Evolutionary conservation across 2,888 invertebrate species (phyloP), one percentile per base, ranked within the genome.

Genomic region (Sarcophaga caerulescens): DNA sequence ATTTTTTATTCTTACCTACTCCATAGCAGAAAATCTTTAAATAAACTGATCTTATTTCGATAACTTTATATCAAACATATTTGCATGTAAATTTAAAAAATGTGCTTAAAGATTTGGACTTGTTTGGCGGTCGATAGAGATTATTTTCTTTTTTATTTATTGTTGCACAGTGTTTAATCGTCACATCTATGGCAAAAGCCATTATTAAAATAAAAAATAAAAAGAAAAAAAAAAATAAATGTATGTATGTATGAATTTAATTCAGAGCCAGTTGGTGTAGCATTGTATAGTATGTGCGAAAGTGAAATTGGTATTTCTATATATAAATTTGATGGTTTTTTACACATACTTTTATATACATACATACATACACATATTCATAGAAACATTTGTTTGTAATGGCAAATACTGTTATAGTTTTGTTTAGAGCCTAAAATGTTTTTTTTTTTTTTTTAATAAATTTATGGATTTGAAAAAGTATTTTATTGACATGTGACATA

Each of bases 261-360:
- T 66, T 25, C 14, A 62, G 70, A 75, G 44, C n/a, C 25, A 62
- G n/a, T 47, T 35, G 45, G 10, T 10, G 19, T 66, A 25, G 73
- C 66, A 19, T 35, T 23, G 8, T 10, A 14, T 66, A 19, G 73
- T 70, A 23, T 75, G 70, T 81, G 75, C 63, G 62, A 84, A 86
- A 86, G 86, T 86, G 86, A 86, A 86, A 84, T 81, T 84, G 78
- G 44, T 75, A 45, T 68, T 70, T 21, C 11, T 75, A 62, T 52
- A 47, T 47, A n/a, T 63, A 47, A 35, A 21, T 80, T 73, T 74
- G 69, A 80, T 60, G 66, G 60, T 60, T 60, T 80, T 35, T 35
- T 35, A 35, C 35, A 35, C 47, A n/a, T 25, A 35, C 60, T 52
- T 81, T 65, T 68, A 4, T 52, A 52, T 12, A 14, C 17, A 52